phyloP scores from a whole-genome alignment of 1,140 invertebrate species.

The Saccostrea echinata region DNA sequence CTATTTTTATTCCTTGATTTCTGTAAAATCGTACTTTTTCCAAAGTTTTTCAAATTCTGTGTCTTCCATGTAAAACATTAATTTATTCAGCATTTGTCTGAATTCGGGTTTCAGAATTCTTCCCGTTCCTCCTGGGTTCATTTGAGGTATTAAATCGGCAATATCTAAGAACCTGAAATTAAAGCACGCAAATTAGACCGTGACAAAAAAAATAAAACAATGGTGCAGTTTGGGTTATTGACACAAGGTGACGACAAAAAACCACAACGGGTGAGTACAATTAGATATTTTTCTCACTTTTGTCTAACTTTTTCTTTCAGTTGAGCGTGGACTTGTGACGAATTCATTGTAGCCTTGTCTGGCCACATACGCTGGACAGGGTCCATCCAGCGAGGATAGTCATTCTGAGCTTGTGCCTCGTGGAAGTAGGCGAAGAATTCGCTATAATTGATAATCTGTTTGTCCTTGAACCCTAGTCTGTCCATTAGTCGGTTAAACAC shows the following conservation, averaged over 20 bases:
- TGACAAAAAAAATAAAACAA: background rate
- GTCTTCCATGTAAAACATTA: constrained; percentile 77
- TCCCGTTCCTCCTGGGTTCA: constrained; percentile 75
- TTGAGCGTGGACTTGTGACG: constrained; percentile 74
- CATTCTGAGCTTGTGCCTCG: constrained; percentile 59
- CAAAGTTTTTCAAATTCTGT: constrained; percentile 79
- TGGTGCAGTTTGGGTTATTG: background rate
- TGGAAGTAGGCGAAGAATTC: constrained; percentile 74
- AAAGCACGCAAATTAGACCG: constrained; percentile 20
- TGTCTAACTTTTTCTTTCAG: constrained; percentile 78
- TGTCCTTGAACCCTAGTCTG: constrained; percentile 74
- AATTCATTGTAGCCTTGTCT: constrained; percentile 72
- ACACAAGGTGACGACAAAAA: background rate
- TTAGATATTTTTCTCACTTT: constrained; percentile 62
- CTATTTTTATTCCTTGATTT: no score
- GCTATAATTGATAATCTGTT: constrained; percentile 71
- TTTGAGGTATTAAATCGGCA: constrained; percentile 76
- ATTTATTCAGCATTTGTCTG: constrained; percentile 74
- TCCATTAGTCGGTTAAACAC: constrained; percentile 73
- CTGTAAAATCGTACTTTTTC: constrained; percentile 68
- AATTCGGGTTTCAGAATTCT: constrained; percentile 77
- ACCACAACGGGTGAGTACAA: background rate
- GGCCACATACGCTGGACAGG: constrained; percentile 71
- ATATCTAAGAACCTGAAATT: constrained; percentile 74
- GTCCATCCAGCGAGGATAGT: constrained; percentile 78